Conservation (phyloP, 2,888 invertebrate genomes). For the Lithodes maja region DNA sequence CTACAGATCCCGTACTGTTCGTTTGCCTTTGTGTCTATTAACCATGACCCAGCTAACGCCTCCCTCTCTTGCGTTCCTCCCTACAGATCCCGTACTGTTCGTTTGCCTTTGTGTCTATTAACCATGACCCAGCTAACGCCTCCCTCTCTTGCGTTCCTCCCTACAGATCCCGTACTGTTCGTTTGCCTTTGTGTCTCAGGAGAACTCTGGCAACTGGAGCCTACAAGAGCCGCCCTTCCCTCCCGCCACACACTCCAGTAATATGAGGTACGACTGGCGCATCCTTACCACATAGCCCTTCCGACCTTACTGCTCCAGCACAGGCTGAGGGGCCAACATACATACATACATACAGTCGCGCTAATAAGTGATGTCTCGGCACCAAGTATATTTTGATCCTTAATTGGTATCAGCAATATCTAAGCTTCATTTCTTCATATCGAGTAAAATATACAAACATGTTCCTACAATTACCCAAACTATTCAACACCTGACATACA, state of each 20-base stretch:
- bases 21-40: constrained; percentile 54
- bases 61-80: background rate
- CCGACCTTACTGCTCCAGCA: background rate
- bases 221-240: constrained; percentile 86
- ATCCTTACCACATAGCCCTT: background rate
- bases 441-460: too few species aligned
- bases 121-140: background rate
- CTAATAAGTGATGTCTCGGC: too few species aligned
- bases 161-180: constrained; percentile 68
- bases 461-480: too few species aligned
- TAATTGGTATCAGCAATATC: too few species aligned
- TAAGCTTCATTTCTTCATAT: too few species aligned
- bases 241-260: constrained; percentile 90
- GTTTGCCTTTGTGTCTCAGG: constrained; percentile 59
- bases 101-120: constrained; percentile 54
- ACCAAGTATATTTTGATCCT: too few species aligned
- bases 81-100: constrained; percentile 68
- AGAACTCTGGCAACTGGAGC: constrained; percentile 79
- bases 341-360: too few species aligned
- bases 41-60: background rate
- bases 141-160: background rate
- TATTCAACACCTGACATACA: too few species aligned
- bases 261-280: constrained; percentile 83
- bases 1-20: constrained; percentile 68
- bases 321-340: too few species aligned